Conservation (phyloP, 2,888 invertebrate genomes). For the Suillia variegata region DNA sequence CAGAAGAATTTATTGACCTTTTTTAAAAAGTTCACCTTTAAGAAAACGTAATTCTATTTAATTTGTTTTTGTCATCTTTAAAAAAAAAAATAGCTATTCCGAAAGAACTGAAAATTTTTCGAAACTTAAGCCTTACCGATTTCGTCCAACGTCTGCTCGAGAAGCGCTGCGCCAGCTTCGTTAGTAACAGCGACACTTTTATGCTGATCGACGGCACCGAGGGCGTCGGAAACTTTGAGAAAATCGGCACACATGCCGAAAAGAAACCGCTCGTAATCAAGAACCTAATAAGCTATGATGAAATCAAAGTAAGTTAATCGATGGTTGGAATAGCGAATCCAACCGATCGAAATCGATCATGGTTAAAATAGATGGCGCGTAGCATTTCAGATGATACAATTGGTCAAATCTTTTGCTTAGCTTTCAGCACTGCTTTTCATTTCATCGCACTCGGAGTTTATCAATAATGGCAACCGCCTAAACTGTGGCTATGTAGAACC, state of each 20-base stretch:
- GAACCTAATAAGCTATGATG: conserved; percentile 64
- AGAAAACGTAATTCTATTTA: too few relatives aligned
- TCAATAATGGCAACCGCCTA: conserved; percentile 63
- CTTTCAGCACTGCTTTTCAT: conserved; percentile 62
- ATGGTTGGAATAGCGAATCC: too few relatives aligned
- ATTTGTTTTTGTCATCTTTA: too few relatives aligned
- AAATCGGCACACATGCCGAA: conserved; percentile 61
- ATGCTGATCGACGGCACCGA: conserved; percentile 51
- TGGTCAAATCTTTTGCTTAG: conserved; percentile 13
- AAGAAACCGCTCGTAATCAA: conserved; percentile 58
- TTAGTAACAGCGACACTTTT: conserved; percentile 52
- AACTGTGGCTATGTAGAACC: conserved; percentile 58
- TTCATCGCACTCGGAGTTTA: conserved; percentile 63
- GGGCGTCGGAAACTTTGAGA: conserved; percentile 61
- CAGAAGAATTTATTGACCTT: too few relatives aligned
- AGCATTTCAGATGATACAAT: background rate
- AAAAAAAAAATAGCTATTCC: too few relatives aligned
- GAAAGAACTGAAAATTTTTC: too few relatives aligned
- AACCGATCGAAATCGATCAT: too few relatives aligned
- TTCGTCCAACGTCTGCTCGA: conserved; percentile 62
- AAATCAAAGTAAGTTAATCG: conserved; percentile 60
- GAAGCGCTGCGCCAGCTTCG: conserved; percentile 62
- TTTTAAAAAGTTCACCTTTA: too few relatives aligned
- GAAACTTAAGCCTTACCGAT: conserved; percentile 52
- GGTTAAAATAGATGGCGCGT: too few relatives aligned